phyloP scores from a whole-genome alignment of 2,888 invertebrate genomes.

The Slavum lentiscoides region DNA sequence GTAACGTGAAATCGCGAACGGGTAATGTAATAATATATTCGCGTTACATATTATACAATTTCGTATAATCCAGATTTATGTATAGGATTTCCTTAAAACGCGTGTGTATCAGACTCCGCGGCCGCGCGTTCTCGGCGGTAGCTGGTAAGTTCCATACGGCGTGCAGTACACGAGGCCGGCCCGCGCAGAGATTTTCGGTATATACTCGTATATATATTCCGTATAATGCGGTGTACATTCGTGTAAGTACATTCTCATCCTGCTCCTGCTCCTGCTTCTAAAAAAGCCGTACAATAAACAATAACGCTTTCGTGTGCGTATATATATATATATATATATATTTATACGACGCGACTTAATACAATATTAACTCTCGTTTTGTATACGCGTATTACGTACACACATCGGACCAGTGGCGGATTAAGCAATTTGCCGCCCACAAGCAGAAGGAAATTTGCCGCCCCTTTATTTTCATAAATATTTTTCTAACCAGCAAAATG shows the following conservation, averaged over 20 bases:
- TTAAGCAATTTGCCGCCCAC: too few relatives aligned
- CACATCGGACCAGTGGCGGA: too few relatives aligned
- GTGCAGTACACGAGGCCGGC: background rate
- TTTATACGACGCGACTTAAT: conserved; percentile 43
- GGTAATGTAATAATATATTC: conserved; percentile 7
- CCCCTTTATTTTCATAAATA: too few relatives aligned
- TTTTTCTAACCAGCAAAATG: too few relatives aligned
- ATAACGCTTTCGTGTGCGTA: background rate
- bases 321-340: background rate
- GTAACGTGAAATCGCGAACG: background rate
- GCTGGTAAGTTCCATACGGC: conserved; percentile 21
- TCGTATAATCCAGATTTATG: conserved; percentile 46
- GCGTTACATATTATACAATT: conserved; percentile 18
- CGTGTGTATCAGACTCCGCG: background rate
- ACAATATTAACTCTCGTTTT: conserved; percentile 41
- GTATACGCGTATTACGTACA: background rate
- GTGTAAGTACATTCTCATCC: background rate
- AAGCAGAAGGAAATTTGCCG: too few relatives aligned
- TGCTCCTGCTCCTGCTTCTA: background rate
- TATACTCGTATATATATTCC: too few relatives aligned
- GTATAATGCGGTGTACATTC: background rate
- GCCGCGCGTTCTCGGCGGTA: conserved; percentile 2
- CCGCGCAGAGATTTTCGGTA: too few relatives aligned
- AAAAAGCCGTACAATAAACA: conserved; percentile 45
- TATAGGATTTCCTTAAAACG: conserved; percentile 28